Evolutionary conservation across 2,888 invertebrate species (phyloP), one percentile per base, ranked within the genome.

Genomic region (Tillus elongatus): DNA sequence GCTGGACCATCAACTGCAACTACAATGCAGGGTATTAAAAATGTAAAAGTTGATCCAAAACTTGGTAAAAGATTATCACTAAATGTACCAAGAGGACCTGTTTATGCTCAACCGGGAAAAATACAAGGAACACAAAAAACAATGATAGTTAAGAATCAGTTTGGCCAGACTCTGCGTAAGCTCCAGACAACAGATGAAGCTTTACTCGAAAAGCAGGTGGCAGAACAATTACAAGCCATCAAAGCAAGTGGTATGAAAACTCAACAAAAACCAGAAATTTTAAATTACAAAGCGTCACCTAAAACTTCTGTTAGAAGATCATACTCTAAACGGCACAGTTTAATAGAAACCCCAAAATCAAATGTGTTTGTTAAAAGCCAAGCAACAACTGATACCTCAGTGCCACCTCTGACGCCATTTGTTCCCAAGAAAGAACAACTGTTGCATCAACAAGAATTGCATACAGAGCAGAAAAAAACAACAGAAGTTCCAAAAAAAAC

Each of bases 211-310:
- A 49, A 59, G 36, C 63, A 63, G 44, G 61, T 66, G 4, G 61
- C 61, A 1, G 64, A 66, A 47, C 65, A 66, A 46, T 43, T 66
- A 9, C 61, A 66, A 48, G 64, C 66, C 1, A 65, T 66, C 19
- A 64, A 63, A 41, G 60, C 62, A 2, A 58, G 57, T 12, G 50
- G 52, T 12, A 34, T 46, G 27, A 46, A 47, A 36, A n/a, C 15
- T 8, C 42, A 43, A 10, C 31, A 37, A 13, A 47, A 45, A 37
- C 49, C 45, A 9, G 46, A 47, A 28, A 40, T 44, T 31, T 35
- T 43, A 6, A 45, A 27, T 33, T 39, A 37, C 15, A 36, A 39
- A 32, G n/a, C 32, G 6, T 10, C 10, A 19, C 27, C 26, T 15
- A 39, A 30, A 3, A 15, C 33, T n/a, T n/a, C n/a, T n/a, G n/a